These are phyloP conservation scores for Gastrophryne carolinensis DNA, from an alignment of 2,797 vertebrate genomes.

Conservation along the genomic window DNA sequence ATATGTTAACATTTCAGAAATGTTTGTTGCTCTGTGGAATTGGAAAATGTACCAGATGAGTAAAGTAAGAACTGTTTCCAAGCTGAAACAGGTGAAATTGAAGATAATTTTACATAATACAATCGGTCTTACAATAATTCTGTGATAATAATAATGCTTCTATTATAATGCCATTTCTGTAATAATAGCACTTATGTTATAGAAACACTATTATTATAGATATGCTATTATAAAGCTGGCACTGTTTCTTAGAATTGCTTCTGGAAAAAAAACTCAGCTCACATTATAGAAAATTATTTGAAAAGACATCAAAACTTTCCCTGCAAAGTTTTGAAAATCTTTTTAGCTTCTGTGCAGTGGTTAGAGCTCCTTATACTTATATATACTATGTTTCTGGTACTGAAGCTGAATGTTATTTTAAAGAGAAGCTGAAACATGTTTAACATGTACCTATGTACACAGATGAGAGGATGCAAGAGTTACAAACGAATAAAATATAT, in stretches of 20 bases:
- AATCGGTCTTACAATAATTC: constrained; percentile 67
- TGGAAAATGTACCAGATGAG: constrained; percentile 48
- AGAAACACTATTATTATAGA: constrained; percentile 78
- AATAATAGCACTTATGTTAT: constrained; percentile 80
- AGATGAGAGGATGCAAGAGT: too few relatives aligned
- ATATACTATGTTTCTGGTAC: too few relatives aligned
- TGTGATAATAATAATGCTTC: constrained; percentile 75
- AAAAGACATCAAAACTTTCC: constrained; percentile 60
- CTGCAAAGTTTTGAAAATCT: constrained; percentile 42
- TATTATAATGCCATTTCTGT: constrained; percentile 78
- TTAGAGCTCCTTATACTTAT: not conserved
- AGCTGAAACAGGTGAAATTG: constrained; percentile 64
- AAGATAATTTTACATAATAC: constrained; percentile 70
- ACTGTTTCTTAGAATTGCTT: constrained; percentile 77
- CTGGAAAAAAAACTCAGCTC: constrained; percentile 69
- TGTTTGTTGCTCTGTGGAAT: constrained; percentile 47
- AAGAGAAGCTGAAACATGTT: too few relatives aligned
- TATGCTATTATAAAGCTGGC: constrained; percentile 76
- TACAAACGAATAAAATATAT: too few relatives aligned
- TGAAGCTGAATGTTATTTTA: too few relatives aligned
- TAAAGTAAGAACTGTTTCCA: constrained; percentile 59
- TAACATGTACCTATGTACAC: too few relatives aligned
- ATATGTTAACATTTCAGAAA: constrained; percentile 49
- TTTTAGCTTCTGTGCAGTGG: constrained; percentile 11
- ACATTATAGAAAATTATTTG: constrained; percentile 75